A percentile compares a stretch with the other conserved stretches of the same genome.
These are phyloP conservation scores for Epicauta chinensis DNA, from an alignment of 1,140 invertebrate genomes.

Conservation along the genomic window DNA sequence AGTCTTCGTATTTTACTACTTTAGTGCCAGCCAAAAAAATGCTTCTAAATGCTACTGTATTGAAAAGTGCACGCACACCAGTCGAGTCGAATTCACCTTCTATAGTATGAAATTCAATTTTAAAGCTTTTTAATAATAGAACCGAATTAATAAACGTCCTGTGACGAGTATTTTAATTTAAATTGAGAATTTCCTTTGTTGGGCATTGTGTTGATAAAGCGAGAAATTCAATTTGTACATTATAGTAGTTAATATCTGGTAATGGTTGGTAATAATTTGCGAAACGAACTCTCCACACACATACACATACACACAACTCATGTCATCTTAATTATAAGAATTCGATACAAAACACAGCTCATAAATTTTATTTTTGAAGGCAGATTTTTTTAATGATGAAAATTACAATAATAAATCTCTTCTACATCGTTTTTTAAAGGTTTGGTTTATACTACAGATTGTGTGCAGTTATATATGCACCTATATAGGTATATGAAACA, in stretches of 20 bases:
- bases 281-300: no score
- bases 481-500: no score
- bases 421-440: neutral
- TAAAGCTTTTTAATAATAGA: no score
- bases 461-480: no score
- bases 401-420: conserved; percentile 19
- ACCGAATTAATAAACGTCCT: no score
- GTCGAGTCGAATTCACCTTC: no score
- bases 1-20: no score
- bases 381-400: conserved; percentile 19
- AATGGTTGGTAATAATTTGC: conserved; percentile 19
- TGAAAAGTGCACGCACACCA: no score
- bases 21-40: no score
- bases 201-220: conserved; percentile 3
- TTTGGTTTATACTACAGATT: no score
- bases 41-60: no score
- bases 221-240: conserved; percentile 19
- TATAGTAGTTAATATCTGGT: conserved; percentile 15
- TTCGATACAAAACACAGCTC: conserved; percentile 16
- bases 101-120: no score
- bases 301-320: conserved; percentile 8
- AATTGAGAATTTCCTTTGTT: conserved; percentile 1
- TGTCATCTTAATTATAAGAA: conserved; percentile 20
- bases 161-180: neutral
- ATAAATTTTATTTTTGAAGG: conserved; percentile 12